A percentile compares a stretch with the other conserved stretches of the same genome.
phyloP scores from a whole-genome alignment of 2,888 invertebrate species.

The Hoplodrina ambigua region DNA sequence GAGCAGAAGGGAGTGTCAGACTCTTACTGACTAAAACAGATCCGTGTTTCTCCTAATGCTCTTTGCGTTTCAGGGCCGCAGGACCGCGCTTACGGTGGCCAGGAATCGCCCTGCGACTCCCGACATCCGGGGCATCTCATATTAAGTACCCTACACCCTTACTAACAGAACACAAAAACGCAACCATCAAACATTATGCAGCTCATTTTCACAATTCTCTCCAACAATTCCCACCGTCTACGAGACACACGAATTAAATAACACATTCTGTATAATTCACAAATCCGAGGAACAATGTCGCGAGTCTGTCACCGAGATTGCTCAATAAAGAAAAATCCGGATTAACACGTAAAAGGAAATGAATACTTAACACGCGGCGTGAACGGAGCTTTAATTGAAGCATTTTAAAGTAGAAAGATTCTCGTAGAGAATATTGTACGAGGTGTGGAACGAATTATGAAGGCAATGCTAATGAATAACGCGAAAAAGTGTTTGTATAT shows the following conservation, averaged over 20 bases:
- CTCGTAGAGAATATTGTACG: constrained; percentile 36
- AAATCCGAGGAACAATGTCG: constrained; percentile 53
- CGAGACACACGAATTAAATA: constrained; percentile 43
- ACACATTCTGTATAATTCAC: constrained; percentile 49
- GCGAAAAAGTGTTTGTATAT: neutral
- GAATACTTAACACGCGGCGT: constrained; percentile 59
- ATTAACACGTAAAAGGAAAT: constrained; percentile 59
- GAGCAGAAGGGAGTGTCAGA: too few species aligned
- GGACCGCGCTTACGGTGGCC: too few species aligned
- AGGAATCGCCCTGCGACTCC: too few species aligned
- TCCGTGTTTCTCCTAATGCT: too few species aligned
- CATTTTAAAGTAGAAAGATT: constrained; percentile 44
- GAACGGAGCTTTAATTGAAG: constrained; percentile 59
- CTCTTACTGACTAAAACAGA: too few species aligned
- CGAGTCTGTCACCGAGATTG: constrained; percentile 47
- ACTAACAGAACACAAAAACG: neutral
- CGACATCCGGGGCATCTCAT: too few species aligned
- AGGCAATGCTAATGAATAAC: constrained; percentile 13
- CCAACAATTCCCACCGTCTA: constrained; percentile 3
- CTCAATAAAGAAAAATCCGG: constrained; percentile 61
- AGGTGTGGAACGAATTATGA: constrained; percentile 11
- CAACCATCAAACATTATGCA: neutral
- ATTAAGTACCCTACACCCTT: neutral
- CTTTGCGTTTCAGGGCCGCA: too few species aligned
- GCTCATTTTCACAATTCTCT: constrained; percentile 3